These are phyloP conservation scores for Argyra leucocephala DNA, from an alignment of 2,888 invertebrate species.

Conservation along the genomic window DNA sequence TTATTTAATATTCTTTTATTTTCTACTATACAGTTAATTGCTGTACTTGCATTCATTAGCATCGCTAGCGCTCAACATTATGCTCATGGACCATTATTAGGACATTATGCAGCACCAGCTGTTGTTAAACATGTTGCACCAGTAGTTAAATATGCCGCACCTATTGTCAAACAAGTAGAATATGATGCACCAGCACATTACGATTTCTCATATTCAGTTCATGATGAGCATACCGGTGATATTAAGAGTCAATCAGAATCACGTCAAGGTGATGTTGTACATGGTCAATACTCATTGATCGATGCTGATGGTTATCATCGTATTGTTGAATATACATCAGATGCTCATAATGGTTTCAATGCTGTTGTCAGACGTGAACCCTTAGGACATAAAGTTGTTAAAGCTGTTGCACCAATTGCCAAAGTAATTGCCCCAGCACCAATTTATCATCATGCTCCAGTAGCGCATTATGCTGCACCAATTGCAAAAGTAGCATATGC, in stretches of 20 bases:
- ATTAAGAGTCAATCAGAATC: conserved; percentile 47
- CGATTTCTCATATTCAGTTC: conserved; percentile 45
- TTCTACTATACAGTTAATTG: conserved; percentile 28
- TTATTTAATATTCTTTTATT: neutral
- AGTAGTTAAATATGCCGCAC: conserved; percentile 19
- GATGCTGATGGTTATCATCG: conserved; percentile 48
- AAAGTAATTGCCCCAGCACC: conserved; percentile 32
- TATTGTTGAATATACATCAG: conserved; percentile 49
- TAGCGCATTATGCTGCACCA: conserved; percentile 27
- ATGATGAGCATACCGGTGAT: conserved; percentile 48
- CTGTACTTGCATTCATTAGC: conserved; percentile 32
- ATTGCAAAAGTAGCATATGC: conserved; percentile 30
- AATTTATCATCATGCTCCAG: conserved; percentile 32
- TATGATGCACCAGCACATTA: conserved; percentile 44
- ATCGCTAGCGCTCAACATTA: conserved; percentile 30
- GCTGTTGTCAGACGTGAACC: conserved; percentile 49
- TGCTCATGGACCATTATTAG: conserved; percentile 10
- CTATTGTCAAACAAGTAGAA: conserved; percentile 25
- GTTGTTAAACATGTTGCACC: conserved; percentile 29
- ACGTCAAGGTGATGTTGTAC: conserved; percentile 47
- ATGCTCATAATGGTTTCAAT: conserved; percentile 49
- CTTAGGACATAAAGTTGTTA: conserved; percentile 38
- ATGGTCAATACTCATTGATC: conserved; percentile 47
- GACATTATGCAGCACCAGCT: conserved; percentile 26
- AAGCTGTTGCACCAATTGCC: conserved; percentile 38